phyloP scores from a whole-genome alignment of 2,888 invertebrate species.

The Linyphia triangularis region DNA sequence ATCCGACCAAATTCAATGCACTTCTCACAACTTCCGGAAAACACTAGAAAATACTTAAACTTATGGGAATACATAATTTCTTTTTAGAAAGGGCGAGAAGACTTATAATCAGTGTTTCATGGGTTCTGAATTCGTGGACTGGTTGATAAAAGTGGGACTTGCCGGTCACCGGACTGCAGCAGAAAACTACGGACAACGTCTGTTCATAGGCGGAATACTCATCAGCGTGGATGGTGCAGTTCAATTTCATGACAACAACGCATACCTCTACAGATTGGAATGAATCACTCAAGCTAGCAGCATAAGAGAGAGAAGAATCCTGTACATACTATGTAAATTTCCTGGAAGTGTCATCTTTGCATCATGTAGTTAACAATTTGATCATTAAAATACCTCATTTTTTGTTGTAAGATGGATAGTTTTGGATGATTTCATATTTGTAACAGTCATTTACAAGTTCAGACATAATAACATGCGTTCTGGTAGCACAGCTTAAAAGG shows the following conservation, averaged over 20 bases:
- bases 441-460: too few relatives aligned
- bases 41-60: too few relatives aligned
- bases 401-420: too few relatives aligned
- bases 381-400: slow-evolving; percentile 2
- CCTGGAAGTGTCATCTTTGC: neutral
- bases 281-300: neutral
- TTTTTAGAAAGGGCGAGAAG: slow-evolving; percentile 54
- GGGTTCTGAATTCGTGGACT: slow-evolving; percentile 90
- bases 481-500: too few relatives aligned
- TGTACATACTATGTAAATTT: slow-evolving; percentile 27
- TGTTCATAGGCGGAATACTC: slow-evolving; percentile 91
- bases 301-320: neutral
- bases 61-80: neutral
- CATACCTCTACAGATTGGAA: slow-evolving; percentile 49
- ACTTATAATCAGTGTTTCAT: slow-evolving; percentile 87
- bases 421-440: too few relatives aligned
- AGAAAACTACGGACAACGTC: slow-evolving; percentile 88
- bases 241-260: slow-evolving; percentile 87
- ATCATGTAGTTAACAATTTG: neutral
- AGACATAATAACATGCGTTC: too few relatives aligned
- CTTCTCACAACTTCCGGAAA: too few relatives aligned
- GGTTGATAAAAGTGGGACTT: slow-evolving; percentile 90
- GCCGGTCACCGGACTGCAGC: slow-evolving; percentile 89
- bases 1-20: too few relatives aligned
- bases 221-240: slow-evolving; percentile 90